These are phyloP conservation scores for Dicaeum eximium DNA, from an alignment of 2,113 vertebrate species.

Conservation along the genomic window DNA sequence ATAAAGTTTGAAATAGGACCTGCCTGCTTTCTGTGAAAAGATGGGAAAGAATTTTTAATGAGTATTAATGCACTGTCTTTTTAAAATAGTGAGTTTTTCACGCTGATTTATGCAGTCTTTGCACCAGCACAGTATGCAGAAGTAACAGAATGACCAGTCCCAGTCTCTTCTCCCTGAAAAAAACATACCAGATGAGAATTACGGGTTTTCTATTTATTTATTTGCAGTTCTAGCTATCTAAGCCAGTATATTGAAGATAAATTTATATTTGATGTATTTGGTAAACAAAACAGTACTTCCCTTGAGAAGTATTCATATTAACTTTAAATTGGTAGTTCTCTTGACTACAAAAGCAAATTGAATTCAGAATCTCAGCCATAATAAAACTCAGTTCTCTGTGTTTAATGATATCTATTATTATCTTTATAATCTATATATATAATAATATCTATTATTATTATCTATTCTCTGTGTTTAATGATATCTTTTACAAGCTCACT, in stretches of 20 bases:
- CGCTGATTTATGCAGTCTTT: not conserved
- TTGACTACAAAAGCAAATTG: not conserved
- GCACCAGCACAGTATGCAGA: not conserved
- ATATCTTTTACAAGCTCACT: too few relatives aligned
- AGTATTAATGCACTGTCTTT: not conserved
- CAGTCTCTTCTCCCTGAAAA: not conserved
- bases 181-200: not conserved
- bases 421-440: too few relatives aligned
- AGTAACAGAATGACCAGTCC: not conserved
- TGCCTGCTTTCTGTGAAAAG: not conserved
- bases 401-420: too few relatives aligned
- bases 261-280: not conserved
- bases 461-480: too few relatives aligned
- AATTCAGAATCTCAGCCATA: not conserved
- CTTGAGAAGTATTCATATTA: not conserved
- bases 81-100: not conserved
- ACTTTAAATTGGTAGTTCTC: not conserved
- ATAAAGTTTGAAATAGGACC: not conserved
- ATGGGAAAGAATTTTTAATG: not conserved
- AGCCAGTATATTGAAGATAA: not conserved
- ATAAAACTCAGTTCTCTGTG: not conserved
- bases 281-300: not conserved
- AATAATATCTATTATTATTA: too few relatives aligned
- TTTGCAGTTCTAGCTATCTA: not conserved
- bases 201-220: not conserved